Evolutionary conservation across 2,888 invertebrate species (phyloP), one percentile per base, ranked within the genome.

Genomic region (Coronaproctus castanopsis): DNA sequence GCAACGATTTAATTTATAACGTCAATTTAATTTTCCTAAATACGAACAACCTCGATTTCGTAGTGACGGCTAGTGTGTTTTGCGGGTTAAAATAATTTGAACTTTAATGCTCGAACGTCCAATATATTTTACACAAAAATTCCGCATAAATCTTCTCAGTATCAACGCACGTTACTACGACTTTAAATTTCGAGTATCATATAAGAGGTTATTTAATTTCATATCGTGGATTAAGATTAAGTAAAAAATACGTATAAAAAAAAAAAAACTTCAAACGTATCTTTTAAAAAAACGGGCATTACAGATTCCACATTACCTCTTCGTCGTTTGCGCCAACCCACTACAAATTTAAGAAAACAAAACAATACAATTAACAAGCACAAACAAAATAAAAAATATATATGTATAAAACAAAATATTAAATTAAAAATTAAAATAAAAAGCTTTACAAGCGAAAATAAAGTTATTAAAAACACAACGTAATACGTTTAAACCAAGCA

Each of bases 321-420:
- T 79, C 79, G 72, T 76, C 78, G 75, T 77, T 78, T 74, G 78
- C 77, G 75, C 78, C 80, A 74, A 80, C 79, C 80, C 80, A 80
- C 80, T 80, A 79, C 69, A 78, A 70, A 67, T 64, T 61, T 64
- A n/a, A n/a, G n/a, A 65, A 66, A 66, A 60, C 64, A 66, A 65
- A 61, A 57, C 61, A 62, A 56, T 57, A 50, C 59, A 60, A 56
- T 22, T 36, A 24, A 57, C 24, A 62, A 62, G 63, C 19, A 55
- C 21, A 48, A 48, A 22, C 51, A 21, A 59, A 48, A 61, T 36
- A 54, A 49, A 58, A 58, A n/a, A 57, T 24, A 56, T 51, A 57
- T 75, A 74, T 74, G 74, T 74, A 66, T 65, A 69, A 75, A 71
- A 70, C 63, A 68, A 65, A 66, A 67, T 68, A 66, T 68, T 66